Evolutionary conservation across 2,113 vertebrate species (phyloP), one percentile per base, ranked within the genome.

Genomic region (Peromyscus leucopus): DNA sequence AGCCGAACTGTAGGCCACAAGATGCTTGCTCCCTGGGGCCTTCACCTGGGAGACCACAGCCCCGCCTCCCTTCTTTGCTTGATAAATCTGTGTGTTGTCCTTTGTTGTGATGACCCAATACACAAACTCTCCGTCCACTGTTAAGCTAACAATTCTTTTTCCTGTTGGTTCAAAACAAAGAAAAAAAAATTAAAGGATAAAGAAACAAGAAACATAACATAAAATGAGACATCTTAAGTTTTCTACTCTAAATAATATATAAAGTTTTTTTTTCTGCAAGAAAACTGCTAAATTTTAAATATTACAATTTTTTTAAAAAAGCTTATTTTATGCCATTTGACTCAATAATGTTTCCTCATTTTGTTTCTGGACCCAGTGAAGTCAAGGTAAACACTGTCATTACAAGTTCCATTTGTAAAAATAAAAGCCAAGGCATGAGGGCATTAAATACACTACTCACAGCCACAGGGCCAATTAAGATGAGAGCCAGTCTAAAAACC

Each of bases 101-200:
- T 97, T 86, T 6, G n/a, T 91, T 93, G 94, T 90, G 67, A 2
- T 9, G 0, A 95, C 98, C 99, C 98, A 99, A 21, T 99, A 99
- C 65, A 99, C 69, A 93, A 98, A 98, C 48, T 98, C 94, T 11
- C 98, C 92, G 85, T 99, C 98, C 57, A 97, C 96, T 36, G 98
- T 97, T 97, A 99, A 92, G 89, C 98, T 98, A 46, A 51, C 72
- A 67, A 98, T 92, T 74, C 93, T 82, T 57, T 90, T 71, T 96
- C 96, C 98, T 99, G 90, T 21, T 96, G 72, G 83, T 94, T 91
- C 96, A 96, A 59, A 96, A 69, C 59, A 33, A 94, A 75, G 7
- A 31, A 79, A 15, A 36, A 36, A 93, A 97, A 83, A 90, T 16
- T 94, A 97, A 93, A 92, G 7, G 93, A 90, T 22, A 95, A 87